phyloP scores from a whole-genome alignment of 2,888 invertebrate species.

The Dermolepida albohirtum region DNA sequence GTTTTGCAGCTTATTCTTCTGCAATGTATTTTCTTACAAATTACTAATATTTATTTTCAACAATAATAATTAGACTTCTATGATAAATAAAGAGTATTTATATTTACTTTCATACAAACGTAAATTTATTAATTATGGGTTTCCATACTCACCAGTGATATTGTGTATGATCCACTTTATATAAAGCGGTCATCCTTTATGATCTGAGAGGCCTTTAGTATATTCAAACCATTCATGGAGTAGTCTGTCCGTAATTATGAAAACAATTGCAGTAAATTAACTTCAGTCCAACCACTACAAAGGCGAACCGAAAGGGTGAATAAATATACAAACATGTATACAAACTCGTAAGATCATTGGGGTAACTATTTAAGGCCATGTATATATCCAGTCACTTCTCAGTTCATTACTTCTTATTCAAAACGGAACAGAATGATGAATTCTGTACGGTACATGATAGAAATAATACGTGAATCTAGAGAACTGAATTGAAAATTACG shows the following conservation, averaged over 20 bases:
- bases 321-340: slow-evolving; percentile 11
- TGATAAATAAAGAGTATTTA: too few relatives aligned
- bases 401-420: slow-evolving; percentile 36
- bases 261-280: slow-evolving; percentile 58
- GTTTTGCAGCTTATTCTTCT: too few relatives aligned
- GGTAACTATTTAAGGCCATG: background rate
- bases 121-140: too few relatives aligned
- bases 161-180: background rate
- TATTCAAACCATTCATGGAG: slow-evolving; percentile 10
- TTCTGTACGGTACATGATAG: too few relatives aligned
- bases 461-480: too few relatives aligned
- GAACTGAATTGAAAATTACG: too few relatives aligned
- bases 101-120: too few relatives aligned
- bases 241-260: slow-evolving; percentile 48
- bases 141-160: background rate
- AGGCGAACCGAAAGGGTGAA: slow-evolving; percentile 10
- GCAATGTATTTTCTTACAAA: too few relatives aligned
- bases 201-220: background rate
- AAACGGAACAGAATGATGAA: background rate
- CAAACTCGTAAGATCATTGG: slow-evolving; percentile 4
- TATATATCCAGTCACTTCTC: slow-evolving; percentile 11
- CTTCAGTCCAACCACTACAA: slow-evolving; percentile 43
- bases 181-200: slow-evolving; percentile 10
- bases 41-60: too few relatives aligned
- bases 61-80: too few relatives aligned